These are phyloP conservation scores for Allobates femoralis DNA, from an alignment of 2,797 vertebrate species.

Conservation along the genomic window DNA sequence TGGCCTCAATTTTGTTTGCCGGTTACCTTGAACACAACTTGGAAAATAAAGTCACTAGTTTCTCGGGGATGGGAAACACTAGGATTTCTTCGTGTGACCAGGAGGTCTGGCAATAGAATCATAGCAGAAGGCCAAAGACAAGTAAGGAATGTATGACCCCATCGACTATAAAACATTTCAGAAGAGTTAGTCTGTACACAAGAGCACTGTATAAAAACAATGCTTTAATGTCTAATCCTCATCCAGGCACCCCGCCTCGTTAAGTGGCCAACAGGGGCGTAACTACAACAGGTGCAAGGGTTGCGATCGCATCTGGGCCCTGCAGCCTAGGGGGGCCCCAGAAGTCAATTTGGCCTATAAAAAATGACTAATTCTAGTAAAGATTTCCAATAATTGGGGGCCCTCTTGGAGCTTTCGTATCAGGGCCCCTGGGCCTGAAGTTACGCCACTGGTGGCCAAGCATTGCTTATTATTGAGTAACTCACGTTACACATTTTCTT, in stretches of 20 bases:
- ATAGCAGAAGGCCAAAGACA: background rate
- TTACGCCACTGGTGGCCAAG: too few species aligned
- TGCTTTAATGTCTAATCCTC: background rate
- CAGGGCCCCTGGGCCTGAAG: too few species aligned
- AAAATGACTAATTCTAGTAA: too few species aligned
- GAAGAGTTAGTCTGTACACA: background rate
- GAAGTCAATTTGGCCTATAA: too few species aligned
- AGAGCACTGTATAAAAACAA: background rate
- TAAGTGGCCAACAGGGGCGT: too few species aligned
- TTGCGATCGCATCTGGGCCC: too few species aligned
- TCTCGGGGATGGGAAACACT: background rate
- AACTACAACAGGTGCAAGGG: too few species aligned
- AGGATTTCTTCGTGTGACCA: background rate
- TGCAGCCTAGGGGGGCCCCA: too few species aligned
- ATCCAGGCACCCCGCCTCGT: slow-evolving; percentile 5
- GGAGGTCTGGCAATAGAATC: slow-evolving; percentile 12
- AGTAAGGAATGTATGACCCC: slow-evolving; percentile 4
- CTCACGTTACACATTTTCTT: background rate
- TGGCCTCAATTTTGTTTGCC: background rate
- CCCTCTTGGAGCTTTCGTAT: too few species aligned
- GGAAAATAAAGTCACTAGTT: background rate
- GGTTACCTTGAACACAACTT: background rate
- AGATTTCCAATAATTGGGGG: too few species aligned
- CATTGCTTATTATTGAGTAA: background rate
- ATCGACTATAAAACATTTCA: slow-evolving; percentile 12